A percentile compares a stretch with the other conserved stretches of the same genome.
phyloP scores from a whole-genome alignment of 2,888 invertebrate genomes.

The Sericinus montela region DNA sequence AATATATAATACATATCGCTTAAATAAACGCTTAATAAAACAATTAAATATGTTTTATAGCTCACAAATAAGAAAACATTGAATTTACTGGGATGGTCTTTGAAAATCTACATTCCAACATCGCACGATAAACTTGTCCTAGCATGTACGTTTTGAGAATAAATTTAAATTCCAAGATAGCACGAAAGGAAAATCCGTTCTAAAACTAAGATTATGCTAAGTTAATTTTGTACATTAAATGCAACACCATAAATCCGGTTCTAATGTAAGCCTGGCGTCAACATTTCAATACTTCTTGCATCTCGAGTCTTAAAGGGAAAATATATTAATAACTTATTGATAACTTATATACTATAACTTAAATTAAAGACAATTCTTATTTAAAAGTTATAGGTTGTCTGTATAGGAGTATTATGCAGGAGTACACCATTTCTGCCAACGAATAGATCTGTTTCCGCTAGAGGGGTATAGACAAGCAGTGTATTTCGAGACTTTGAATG shows the following conservation, averaged over 20 bases:
- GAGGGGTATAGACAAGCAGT: too few relatives aligned
- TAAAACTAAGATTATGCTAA: neutral
- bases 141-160: constrained; percentile 2
- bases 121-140: neutral
- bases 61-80: too few relatives aligned
- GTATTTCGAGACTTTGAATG: too few relatives aligned
- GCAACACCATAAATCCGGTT: neutral
- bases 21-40: too few relatives aligned
- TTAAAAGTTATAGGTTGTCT: too few relatives aligned
- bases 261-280: constrained; percentile 2
- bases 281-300: constrained; percentile 19
- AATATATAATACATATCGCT: too few relatives aligned
- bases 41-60: too few relatives aligned
- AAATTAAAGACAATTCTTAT: constrained; percentile 24
- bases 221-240: neutral
- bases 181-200: constrained; percentile 16
- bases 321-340: constrained; percentile 21
- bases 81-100: neutral
- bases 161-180: constrained; percentile 8
- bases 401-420: too few relatives aligned
- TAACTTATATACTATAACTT: constrained; percentile 22
- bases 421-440: too few relatives aligned
- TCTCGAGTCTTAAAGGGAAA: constrained; percentile 21
- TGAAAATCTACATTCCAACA: neutral
- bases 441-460: too few relatives aligned